A percentile compares a stretch with the other conserved stretches of the same genome.
Evolutionary conservation across 2,797 vertebrate species (phyloP).

Genomic region (Chelidonichthys spinosus): DNA sequence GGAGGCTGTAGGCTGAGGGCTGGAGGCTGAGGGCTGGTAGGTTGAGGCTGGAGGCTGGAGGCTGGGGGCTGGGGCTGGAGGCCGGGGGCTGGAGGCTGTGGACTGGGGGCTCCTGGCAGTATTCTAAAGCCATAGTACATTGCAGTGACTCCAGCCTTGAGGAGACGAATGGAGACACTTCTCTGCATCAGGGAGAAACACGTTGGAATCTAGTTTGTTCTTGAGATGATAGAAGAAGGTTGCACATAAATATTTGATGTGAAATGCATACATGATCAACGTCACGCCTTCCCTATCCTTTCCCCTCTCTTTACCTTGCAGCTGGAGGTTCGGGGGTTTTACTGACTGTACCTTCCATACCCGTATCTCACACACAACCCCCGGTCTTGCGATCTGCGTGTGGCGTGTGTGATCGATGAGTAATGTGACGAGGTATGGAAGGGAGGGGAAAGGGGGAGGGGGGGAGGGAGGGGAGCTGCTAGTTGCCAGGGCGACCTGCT

Average conservation of each 20-base stretch:
- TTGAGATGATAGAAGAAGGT: slow-evolving; percentile 5
- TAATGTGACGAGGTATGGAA: slow-evolving; percentile 43
- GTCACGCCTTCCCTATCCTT: background rate
- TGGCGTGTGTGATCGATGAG: slow-evolving; percentile 44
- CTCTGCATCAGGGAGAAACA: slow-evolving; percentile 14
- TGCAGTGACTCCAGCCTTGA: slow-evolving; percentile 25
- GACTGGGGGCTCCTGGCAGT: slow-evolving; percentile 29
- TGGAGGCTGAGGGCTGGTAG: too few species aligned
- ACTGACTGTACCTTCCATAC: slow-evolving; percentile 57
- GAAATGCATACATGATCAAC: background rate
- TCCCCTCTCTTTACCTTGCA: background rate
- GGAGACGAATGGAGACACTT: slow-evolving; percentile 34
- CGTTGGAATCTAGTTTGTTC: slow-evolving; percentile 20
- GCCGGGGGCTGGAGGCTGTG: too few species aligned
- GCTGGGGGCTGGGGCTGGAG: too few species aligned
- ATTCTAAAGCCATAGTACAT: slow-evolving; percentile 19
- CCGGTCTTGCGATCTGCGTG: slow-evolving; percentile 15
- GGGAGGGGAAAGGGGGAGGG: slow-evolving; percentile 4
- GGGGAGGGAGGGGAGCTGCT: slow-evolving; percentile 19
- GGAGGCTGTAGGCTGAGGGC: too few species aligned
- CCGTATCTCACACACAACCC: slow-evolving; percentile 28
- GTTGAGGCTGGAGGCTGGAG: slow-evolving; percentile 1
- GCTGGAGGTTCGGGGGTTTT: slow-evolving; percentile 28
- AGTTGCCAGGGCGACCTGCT: slow-evolving; percentile 54
- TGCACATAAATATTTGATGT: slow-evolving; percentile 13